Evolutionary conservation across 2,113 vertebrate genomes (phyloP).

Genomic region (Lepus timidus): DNA sequence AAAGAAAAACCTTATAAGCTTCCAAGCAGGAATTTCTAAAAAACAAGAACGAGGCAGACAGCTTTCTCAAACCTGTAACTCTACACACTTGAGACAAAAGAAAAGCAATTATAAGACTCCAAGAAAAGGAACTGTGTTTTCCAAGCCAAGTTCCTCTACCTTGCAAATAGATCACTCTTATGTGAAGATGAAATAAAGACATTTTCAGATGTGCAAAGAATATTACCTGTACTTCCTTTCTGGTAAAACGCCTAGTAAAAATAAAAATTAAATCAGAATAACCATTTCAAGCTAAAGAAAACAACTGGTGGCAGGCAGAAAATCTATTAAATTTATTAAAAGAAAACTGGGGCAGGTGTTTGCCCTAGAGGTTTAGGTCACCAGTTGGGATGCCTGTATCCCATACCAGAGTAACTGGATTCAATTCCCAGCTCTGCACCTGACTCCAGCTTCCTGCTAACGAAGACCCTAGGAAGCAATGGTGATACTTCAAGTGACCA

Average conservation of each 20-base stretch:
- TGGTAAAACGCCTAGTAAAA: slow-evolving; percentile 61
- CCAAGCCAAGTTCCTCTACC: slow-evolving; percentile 35
- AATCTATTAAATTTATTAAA: slow-evolving; percentile 22
- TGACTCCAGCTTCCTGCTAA: no score
- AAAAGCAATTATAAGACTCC: background rate
- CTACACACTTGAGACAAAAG: slow-evolving; percentile 2
- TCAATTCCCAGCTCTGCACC: no score
- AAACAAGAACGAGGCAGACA: background rate
- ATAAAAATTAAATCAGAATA: slow-evolving; percentile 27
- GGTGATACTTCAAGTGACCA: no score
- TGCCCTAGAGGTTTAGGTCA: no score
- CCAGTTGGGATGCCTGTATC: no score
- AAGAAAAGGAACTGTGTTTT: slow-evolving; percentile 5
- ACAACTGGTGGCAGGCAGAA: background rate
- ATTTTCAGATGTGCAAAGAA: slow-evolving; percentile 56
- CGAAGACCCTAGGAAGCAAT: no score
- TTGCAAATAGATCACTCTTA: slow-evolving; percentile 31
- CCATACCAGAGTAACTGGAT: no score
- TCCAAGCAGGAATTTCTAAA: background rate
- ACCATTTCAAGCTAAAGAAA: slow-evolving; percentile 41
- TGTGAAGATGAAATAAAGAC: slow-evolving; percentile 24
- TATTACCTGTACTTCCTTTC: slow-evolving; percentile 38
- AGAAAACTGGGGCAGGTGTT: background rate
- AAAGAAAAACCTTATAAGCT: slow-evolving; percentile 36
- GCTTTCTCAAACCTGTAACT: slow-evolving; percentile 48